Base-by-base conservation (phyloP, 2,113 vertebrate genomes). In the Mionectes macconnelli region DNA sequence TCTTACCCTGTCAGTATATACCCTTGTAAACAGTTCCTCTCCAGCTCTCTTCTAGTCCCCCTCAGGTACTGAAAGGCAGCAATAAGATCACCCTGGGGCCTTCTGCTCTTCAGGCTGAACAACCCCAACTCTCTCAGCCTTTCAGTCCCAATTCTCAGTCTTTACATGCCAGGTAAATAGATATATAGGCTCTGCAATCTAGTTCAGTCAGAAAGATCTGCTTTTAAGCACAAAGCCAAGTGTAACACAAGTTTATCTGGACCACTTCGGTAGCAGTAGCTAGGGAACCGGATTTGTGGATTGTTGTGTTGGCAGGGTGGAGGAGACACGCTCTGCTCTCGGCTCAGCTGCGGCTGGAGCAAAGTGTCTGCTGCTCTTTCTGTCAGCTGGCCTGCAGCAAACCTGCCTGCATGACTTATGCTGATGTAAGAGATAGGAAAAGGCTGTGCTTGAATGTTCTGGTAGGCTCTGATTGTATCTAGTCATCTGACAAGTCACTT, bases 271-370 rank as follows among this genome's bases (percentile, higher is more conserved):
- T 37, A 23, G 45, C 23, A 8, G 10, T 4, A 52, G 20, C 7
- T 35, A 5, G 14, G 66, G 35, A 89, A 23, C 23, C 53, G 84
- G 33, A 37, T 75, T 30, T 1, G 1, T 47, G 47, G 49, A 22
- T 55, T 83, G 25, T 5, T 2, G 2, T 18, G n/a, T 5, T 0
- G 2, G 24, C 31, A 66, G 42, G 37, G n/a, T 2, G 2, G n/a
- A 64, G 59, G 37, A 37, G 45, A 49, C 22, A 50, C 0, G 0
- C 20, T 52, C 49, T 56, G n/a, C n/a, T 52, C 11, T 31, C 1
- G 1, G 59, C 55, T 74, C 17, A 19, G 68, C n/a, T 55, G 10
- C 1, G 18, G 25, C 24, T 42, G 50, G 45, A 53, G 25, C 42
- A 75, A 18, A 1, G 0, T 4, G 2, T 69, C 59, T 83, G 42